These are phyloP conservation scores for Erythrocercus mccallii DNA, from an alignment of 2,113 vertebrate species.

Conservation along the genomic window DNA sequence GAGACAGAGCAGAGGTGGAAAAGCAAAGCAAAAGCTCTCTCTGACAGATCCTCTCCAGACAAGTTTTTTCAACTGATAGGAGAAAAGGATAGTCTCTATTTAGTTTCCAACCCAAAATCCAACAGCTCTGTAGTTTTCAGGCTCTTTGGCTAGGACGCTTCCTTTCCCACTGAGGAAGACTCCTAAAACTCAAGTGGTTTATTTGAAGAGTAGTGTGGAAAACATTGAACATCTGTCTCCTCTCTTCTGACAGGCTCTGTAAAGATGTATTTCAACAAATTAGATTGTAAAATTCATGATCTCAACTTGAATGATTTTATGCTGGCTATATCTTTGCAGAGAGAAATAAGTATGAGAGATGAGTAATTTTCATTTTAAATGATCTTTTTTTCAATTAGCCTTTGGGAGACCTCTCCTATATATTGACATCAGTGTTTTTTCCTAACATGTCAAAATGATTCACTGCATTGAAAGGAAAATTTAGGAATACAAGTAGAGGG, in stretches of 20 bases:
- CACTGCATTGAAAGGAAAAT: background rate
- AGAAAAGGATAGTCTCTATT: constrained; percentile 2
- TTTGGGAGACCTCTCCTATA: background rate
- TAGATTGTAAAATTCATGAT: constrained; percentile 18
- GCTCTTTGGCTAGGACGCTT: background rate
- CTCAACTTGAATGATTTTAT: background rate
- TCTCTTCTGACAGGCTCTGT: constrained; percentile 3
- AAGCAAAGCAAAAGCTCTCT: constrained; percentile 44
- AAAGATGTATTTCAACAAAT: constrained; percentile 24
- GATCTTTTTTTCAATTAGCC: background rate
- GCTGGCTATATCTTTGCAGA: background rate
- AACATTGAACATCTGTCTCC: constrained; percentile 11
- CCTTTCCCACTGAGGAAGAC: constrained; percentile 28
- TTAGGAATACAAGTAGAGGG: background rate
- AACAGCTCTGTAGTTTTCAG: constrained; percentile 22
- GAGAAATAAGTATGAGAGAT: background rate
- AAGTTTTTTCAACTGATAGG: constrained; percentile 11
- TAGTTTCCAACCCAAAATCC: background rate
- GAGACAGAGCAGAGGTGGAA: background rate
- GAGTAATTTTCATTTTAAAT: constrained; percentile 34
- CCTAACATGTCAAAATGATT: background rate
- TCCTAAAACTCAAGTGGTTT: background rate
- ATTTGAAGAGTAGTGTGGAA: constrained; percentile 37
- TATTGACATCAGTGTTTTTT: background rate
- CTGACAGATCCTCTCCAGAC: constrained; percentile 41